phyloP scores from a whole-genome alignment of 2,888 invertebrate genomes.

The Epistrophe eligans region DNA sequence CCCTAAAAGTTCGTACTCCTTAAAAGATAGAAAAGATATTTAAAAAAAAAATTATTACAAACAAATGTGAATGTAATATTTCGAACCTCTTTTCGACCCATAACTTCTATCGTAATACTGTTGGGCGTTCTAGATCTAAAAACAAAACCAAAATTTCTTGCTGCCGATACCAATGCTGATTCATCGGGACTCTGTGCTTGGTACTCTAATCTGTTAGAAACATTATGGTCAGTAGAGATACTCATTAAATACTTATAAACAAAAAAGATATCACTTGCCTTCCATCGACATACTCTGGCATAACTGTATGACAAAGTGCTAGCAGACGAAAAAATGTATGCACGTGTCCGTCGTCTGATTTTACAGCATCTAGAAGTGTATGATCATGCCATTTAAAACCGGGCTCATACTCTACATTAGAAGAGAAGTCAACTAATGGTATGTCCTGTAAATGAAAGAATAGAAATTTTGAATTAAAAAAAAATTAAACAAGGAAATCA shows the following conservation, averaged over 20 bases:
- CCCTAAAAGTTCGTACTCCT: conserved; percentile 97
- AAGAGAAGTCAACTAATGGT: conserved; percentile 95
- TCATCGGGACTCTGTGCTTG: conserved; percentile 99
- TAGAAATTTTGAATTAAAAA: no score
- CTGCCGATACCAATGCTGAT: conserved; percentile 97
- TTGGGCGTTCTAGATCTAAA: conserved; percentile 96
- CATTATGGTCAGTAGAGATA: not conserved
- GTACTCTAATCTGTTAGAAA: conserved; percentile 81
- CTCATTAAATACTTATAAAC: not conserved
- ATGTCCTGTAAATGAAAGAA: conserved; percentile 86
- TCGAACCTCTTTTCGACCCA: conserved; percentile 89
- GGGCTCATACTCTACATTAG: conserved; percentile 95
- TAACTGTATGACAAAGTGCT: conserved; percentile 99
- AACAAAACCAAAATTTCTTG: conserved; percentile 99
- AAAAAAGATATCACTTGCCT: conserved; percentile 82
- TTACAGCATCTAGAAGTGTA: conserved; percentile 92
- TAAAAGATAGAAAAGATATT: not conserved
- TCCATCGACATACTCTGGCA: conserved; percentile 96
- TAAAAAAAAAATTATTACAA: no score
- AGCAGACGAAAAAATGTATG: conserved; percentile 96
- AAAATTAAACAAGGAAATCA: no score
- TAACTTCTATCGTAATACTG: conserved; percentile 95
- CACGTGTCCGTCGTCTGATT: conserved; percentile 89
- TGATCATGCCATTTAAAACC: conserved; percentile 97
- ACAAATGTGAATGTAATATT: not conserved